Base-by-base conservation (phyloP, 2,888 invertebrate species). In the Actias luna region DNA sequence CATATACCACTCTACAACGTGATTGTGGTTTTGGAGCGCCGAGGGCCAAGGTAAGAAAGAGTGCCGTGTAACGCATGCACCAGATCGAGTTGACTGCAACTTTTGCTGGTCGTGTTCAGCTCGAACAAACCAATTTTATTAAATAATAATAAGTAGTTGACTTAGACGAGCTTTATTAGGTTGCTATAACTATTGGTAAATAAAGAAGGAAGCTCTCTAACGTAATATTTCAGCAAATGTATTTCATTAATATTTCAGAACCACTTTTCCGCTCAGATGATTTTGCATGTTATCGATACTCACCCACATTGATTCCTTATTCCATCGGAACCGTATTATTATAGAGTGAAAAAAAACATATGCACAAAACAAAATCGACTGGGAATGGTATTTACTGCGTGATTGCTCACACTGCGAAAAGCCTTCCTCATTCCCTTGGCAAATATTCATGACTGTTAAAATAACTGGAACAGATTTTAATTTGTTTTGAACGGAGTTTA, bases 211-310 rank as follows among this genome's bases (percentile, higher is more conserved):
- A 42, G 18, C 12, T 16, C 46, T 50, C 1, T 50, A 25, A 29
- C 5, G 29, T 16, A 29, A 55, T 55, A 55, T 55, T 29, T 29
- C 27, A 55, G 4, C 27, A 29, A 55, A 29, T 29, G 29, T 29
- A 29, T 33, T 46, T 25, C 65, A 73, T 78, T 72, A 76, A 73
- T 76, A 76, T 75, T 77, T 69, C 60, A 69, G 60, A 61, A 63
- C 70, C 70, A 75, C 74, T 77, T 77, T 77, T 76, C 72, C 67
- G 74, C 74, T 74, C 61, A 67, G 63, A 78, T 73, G 73, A 72
- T 73, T 75, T 71, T 66, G 64, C 67, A 52, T 70, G 65, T 63
- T 63, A 71, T 68, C 66, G 60, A 64, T 58, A 63, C 66, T 69
- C 35, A 52, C 59, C 50, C 65, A 70, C 74, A 75, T 72, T 70